Evolutionary conservation across 2,113 vertebrate species (phyloP), one percentile per base, ranked within the genome.

Genomic region (Anoura caudifer): DNA sequence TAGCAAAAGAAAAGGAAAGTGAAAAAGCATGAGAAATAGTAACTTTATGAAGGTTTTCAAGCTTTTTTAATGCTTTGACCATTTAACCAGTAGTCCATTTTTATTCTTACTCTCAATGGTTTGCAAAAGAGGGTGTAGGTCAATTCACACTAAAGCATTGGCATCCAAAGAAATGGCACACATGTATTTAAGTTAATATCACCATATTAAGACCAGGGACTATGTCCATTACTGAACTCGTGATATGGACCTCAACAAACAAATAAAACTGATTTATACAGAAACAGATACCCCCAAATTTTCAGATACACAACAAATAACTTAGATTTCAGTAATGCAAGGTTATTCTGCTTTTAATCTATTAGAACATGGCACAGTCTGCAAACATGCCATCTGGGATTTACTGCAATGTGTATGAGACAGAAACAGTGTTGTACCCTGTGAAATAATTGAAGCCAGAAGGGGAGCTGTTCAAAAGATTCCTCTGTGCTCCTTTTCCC

Each of bases 1-100:
- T 94, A 82, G 76, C 86, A 89, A 92, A 95, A 95, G 95, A 93
- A 96, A 94, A 96, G 88, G 95, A 96, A 97, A 96, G 93, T 96
- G 54, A 96, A 96, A 97, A 87, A 31, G 41, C 56, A 33, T 4
- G 1, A 73, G 43, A 72, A 92, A 61, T 4, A 61, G 20, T 67
- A 88, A 61, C 43, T 85, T 67, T 14, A 45, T 43, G 52, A 20
- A 90, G 22, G 54, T 43, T 84, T 84, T 38, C 47, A 73, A 61
- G 12, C 38, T 86, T 95, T 85, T 61, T 61, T 19, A 38, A 70
- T 10, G 16, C 82, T 54, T 93, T 76, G 77, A 41, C 47, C 31
- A 79, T 15, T 75, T 33, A 75, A 72, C 41, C 6, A 80, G 36
- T 17, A 36, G 47, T 69, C 43, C 20, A 33, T 73, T 83, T 87